These are phyloP conservation scores for Parthenolecanium corni DNA, from an alignment of 2,888 invertebrate species.

Conservation along the genomic window DNA sequence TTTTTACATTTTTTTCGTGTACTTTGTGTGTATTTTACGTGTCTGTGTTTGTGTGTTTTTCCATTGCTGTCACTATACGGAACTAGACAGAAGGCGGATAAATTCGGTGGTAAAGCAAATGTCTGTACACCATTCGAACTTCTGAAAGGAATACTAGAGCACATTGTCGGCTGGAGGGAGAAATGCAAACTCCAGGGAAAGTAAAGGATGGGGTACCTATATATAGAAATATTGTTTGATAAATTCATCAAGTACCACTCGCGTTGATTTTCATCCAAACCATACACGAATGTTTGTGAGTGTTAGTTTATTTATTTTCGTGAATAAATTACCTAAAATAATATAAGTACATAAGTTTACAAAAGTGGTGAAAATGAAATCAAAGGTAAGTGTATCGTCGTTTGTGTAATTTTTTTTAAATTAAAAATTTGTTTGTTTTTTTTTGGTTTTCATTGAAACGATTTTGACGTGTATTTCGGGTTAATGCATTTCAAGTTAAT, in stretches of 20 bases:
- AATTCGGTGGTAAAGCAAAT: background rate
- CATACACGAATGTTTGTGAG: no score
- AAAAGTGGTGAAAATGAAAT: background rate
- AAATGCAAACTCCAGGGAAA: constrained; percentile 4
- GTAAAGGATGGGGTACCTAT: constrained; percentile 22
- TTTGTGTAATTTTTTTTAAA: background rate
- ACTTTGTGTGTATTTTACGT: background rate
- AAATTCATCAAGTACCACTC: background rate
- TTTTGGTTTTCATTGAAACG: background rate
- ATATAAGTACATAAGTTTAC: background rate
- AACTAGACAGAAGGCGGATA: background rate
- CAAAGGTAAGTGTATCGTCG: background rate
- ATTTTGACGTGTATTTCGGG: no score
- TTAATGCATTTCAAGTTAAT: no score
- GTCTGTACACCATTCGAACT: background rate
- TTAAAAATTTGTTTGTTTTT: background rate
- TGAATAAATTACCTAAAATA: background rate
- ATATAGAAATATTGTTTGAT: constrained; percentile 17
- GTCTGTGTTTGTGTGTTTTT: background rate
- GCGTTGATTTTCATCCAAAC: no score
- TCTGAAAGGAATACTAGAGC: background rate
- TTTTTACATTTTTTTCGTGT: background rate
- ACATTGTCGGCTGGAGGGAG: background rate
- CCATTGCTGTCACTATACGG: background rate
- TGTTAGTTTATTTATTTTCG: background rate